phyloP scores from a whole-genome alignment of 2,797 vertebrate genomes.

The Schizothorax lantsangensis region DNA sequence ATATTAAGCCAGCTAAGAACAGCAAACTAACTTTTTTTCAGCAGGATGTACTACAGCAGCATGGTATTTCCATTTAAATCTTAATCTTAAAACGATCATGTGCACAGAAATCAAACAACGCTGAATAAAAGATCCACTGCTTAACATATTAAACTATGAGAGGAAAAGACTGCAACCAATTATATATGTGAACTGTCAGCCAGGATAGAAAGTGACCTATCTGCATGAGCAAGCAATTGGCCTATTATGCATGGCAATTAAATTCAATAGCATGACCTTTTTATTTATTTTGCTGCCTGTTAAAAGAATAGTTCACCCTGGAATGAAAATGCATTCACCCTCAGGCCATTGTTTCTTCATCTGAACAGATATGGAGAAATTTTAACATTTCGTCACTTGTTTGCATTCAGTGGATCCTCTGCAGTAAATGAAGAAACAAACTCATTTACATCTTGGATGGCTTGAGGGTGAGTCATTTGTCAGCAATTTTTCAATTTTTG shows the following conservation, averaged over 20 bases:
- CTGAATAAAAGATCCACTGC: background rate
- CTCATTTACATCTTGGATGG: background rate
- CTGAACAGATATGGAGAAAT: background rate
- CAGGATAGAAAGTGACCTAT: constrained; percentile 1
- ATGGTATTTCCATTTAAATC: background rate
- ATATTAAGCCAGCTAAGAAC: background rate
- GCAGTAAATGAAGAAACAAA: background rate
- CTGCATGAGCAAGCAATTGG: constrained; percentile 2
- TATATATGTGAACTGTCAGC: background rate
- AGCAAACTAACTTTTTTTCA: background rate
- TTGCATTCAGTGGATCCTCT: background rate
- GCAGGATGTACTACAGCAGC: background rate
- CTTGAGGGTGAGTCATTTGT: background rate
- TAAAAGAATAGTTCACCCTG: background rate
- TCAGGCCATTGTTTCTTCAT: background rate
- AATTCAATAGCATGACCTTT: constrained; percentile 12
- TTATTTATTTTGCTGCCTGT: background rate
- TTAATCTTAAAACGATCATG: background rate
- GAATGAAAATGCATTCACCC: background rate
- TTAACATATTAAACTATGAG: background rate
- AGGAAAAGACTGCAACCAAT: background rate
- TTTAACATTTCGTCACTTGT: background rate
- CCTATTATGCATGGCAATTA: background rate
- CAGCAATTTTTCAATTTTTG: background rate
- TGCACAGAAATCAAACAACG: background rate